Evolutionary conservation across 2,888 invertebrate genomes (phyloP).

Genomic region (Sinelater perroti): DNA sequence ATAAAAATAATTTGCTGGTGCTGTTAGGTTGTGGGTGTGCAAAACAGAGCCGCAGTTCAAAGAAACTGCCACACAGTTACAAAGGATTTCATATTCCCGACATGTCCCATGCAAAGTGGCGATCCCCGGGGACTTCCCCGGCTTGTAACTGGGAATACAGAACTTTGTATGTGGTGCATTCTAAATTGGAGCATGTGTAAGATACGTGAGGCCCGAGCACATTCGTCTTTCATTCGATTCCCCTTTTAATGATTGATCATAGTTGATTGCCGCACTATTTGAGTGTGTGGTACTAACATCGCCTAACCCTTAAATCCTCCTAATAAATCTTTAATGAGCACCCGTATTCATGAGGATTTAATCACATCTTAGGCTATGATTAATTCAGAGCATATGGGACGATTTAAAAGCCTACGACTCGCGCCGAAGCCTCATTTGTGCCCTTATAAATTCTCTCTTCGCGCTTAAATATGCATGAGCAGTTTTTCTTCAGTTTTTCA

Average conservation of each 20-base stretch:
- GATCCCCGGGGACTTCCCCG: constrained; percentile 43
- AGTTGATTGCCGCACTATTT: background rate
- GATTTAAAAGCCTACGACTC: constrained; percentile 42
- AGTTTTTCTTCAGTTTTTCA: constrained; percentile 45
- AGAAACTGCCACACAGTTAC: constrained; percentile 16
- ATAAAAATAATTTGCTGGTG: too few species aligned
- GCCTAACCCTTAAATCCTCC: constrained; percentile 49
- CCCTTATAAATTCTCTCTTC: constrained; percentile 44
- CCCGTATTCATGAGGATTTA: constrained; percentile 48
- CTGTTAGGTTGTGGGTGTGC: too few species aligned
- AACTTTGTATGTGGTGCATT: constrained; percentile 39
- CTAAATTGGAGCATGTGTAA: constrained; percentile 36
- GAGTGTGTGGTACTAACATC: constrained; percentile 6
- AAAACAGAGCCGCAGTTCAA: constrained; percentile 16
- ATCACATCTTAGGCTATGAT: constrained; percentile 47
- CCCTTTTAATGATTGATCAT: constrained; percentile 24
- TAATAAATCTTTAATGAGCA: constrained; percentile 51
- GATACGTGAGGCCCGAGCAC: constrained; percentile 23
- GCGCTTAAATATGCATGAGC: constrained; percentile 42
- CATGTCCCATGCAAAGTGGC: constrained; percentile 49
- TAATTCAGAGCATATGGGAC: constrained; percentile 47
- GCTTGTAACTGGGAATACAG: constrained; percentile 40
- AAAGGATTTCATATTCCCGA: constrained; percentile 40
- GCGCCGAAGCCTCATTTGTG: constrained; percentile 42
- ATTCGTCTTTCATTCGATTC: constrained; percentile 10